phyloP scores from a whole-genome alignment of 2,797 vertebrate species.

The Silurus aristotelis region DNA sequence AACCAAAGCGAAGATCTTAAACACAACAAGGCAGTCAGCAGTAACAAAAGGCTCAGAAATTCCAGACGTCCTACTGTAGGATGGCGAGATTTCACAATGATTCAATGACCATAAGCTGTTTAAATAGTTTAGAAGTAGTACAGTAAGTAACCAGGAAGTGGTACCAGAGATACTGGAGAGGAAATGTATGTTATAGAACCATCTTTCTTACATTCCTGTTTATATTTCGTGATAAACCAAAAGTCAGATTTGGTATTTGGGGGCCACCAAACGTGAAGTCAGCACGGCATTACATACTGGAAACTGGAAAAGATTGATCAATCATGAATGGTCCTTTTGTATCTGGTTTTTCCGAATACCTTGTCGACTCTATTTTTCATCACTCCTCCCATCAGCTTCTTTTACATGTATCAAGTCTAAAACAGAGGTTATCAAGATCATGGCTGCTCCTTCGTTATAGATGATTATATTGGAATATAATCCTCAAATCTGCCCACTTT shows the following conservation, averaged over 20 bases:
- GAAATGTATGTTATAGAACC: background rate
- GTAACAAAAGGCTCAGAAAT: conserved; percentile 2
- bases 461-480: too few species aligned
- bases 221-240: background rate
- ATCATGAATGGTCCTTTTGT: background rate
- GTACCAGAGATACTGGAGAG: background rate
- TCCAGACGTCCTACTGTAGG: background rate
- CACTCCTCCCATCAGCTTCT: too few species aligned
- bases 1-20: background rate
- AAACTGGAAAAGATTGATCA: background rate
- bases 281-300: background rate
- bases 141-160: conserved; percentile 4
- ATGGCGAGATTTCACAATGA: background rate
- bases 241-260: background rate
- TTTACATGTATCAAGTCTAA: too few species aligned
- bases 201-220: background rate
- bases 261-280: background rate
- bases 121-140: background rate
- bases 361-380: too few species aligned
- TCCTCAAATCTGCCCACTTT: too few species aligned
- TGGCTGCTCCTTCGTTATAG: too few species aligned
- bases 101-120: too few species aligned
- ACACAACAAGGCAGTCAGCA: background rate
- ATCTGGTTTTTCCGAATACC: too few species aligned
- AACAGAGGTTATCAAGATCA: too few species aligned